Evolutionary conservation across 1,140 invertebrate species (phyloP), one percentile per base, ranked within the genome.

Genomic region (Protaetia brevitarsis): DNA sequence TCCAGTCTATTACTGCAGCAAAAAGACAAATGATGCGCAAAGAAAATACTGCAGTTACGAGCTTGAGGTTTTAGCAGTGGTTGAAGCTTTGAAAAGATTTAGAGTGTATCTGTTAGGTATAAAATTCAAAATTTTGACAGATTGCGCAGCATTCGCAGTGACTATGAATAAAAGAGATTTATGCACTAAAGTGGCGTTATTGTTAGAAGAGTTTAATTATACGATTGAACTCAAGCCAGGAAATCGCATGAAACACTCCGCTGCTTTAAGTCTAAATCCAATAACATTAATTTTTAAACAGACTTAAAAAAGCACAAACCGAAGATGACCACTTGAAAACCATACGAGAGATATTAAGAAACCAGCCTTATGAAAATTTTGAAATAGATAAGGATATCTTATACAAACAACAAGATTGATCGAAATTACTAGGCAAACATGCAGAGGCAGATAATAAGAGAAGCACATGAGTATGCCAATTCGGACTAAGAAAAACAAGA

Each of bases 51-150:
- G 31, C 5, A 34, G 31, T 5, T 34, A 34, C 85, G 3, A 75
- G 80, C 31, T 34, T 5, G 31, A 34, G 31, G 13, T 34, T 11
- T 34, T 34, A 34, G 31, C 31, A 34, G 13, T 34, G 8, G 4
- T 34, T 11, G 13, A 2, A 34, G 31, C 31, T 8, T 1, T 34
- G 8, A 34, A 34, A 62, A 79, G 82, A 60, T 84, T 84, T 67
- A 57, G 78, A 65, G 67, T 77, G 10, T 86, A 83, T 71, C 69
- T 86, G 26, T 69, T 80, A 13, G 79, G 79, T 16, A 79, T 73
- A 57, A 62, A 76, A 8, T 82, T 83, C 68, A 78, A 80, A 59
- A 79, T 84, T 10, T 66, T 78, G 3, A 79, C 75, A 0, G 79
- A 78, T 63, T 80, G 77, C 66, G 65, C 59, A 64, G 78, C 76